Base-by-base conservation (phyloP, 2,888 invertebrate species). In the Oxytorus armatus region DNA sequence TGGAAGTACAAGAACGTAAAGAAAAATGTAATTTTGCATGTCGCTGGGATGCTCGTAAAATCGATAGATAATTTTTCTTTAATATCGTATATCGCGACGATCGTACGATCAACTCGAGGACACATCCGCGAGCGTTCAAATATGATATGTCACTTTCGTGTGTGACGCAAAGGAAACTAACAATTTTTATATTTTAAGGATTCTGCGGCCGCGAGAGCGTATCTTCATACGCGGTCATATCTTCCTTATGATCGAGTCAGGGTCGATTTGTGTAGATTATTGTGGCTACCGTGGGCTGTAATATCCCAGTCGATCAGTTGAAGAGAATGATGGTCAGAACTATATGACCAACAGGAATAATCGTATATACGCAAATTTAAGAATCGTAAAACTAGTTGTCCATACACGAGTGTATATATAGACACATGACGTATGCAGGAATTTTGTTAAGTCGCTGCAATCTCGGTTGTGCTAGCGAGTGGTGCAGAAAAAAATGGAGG, bases 161-260 rank as follows among this genome's bases (percentile, higher is more conserved):
- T 33, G 57, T 39, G 57, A 29, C 57, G 70, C 42, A 14, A 55
- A 76, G 61, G 72, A 69, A 76, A 73, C 47, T 53, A 63, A 73
- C 77, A 61, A 69, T 80, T 69, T 77, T 23, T 61, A 77, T 68
- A 73, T 68, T 73, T 77, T 55, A 77, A 80, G 68, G 76, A 73
- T 42, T n/a, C n/a, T 39, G 11, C 16, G 36, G 18, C 25, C 25
- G 66, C n/a, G n/a, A n/a, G n/a, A 21, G 16, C 39, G 66, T 65
- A 65, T 57, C 65, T 29, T 23, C 65, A 49, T 55, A 57, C n/a
- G 55, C 42, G 59, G 5, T 36, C 36, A 7, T 65, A 29, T 72
- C 77, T 77, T 75, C 80, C 80, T 80, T 76, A 80, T 33, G 72
- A 77, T 77, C 73, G 77, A 65, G 33, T 73, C 80, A 77, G 63